Percentiles rank a stretch among this genome's conserved stretches.
Conservation (phyloP, 2,113 vertebrate genomes). For the Plestiodon gilberti region DNA sequence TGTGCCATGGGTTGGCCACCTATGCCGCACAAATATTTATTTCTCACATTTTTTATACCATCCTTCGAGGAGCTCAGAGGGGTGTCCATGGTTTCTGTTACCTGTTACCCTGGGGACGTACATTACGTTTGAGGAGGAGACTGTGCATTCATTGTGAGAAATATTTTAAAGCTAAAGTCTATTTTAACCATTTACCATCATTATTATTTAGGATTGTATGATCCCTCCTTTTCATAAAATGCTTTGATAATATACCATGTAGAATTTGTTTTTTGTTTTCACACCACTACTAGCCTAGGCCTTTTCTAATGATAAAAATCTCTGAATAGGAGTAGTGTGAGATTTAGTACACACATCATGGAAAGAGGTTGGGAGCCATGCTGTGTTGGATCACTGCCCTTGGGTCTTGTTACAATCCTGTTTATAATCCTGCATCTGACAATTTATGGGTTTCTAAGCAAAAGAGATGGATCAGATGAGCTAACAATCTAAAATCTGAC, state of each 20-base stretch:
- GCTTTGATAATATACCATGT: neutral
- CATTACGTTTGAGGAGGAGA: neutral
- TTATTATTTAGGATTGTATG: neutral
- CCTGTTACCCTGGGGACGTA: neutral
- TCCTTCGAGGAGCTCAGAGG: too few species aligned
- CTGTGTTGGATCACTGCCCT: neutral
- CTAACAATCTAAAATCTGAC: neutral
- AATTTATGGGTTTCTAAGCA: neutral
- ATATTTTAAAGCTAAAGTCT: neutral
- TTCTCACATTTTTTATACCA: neutral
- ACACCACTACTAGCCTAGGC: neutral
- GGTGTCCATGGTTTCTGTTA: neutral
- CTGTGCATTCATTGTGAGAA: neutral
- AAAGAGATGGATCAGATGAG: neutral
- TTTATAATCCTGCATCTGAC: neutral
- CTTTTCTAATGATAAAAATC: neutral
- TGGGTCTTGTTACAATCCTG: neutral
- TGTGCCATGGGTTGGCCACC: too few species aligned
- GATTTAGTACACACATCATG: neutral
- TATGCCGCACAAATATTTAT: too few species aligned
- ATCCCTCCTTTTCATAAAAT: neutral
- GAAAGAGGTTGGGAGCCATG: neutral
- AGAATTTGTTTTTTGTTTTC: neutral
- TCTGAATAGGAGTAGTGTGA: neutral
- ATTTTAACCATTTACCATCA: neutral